Percentiles rank a stretch among this genome's conserved stretches.
Evolutionary conservation across 2,113 vertebrate species (phyloP).

Genomic region (Misgurnus anguillicaudatus): DNA sequence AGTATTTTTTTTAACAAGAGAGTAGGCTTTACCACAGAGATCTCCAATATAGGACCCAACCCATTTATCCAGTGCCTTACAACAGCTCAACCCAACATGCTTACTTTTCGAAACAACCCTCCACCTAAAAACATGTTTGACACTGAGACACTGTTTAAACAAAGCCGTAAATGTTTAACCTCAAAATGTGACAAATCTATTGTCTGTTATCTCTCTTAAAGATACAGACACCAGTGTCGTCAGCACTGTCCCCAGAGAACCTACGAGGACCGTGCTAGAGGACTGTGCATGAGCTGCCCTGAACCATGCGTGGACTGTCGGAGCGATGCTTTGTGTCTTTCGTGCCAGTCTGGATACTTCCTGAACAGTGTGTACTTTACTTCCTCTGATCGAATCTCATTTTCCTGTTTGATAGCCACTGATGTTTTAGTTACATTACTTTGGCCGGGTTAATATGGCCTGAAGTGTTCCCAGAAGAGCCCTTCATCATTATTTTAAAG

Average conservation of each 20-base stretch:
- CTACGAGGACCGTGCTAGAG: slow-evolving; percentile 67
- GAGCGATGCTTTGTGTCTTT: slow-evolving; percentile 68
- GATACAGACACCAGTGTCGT: slow-evolving; percentile 78
- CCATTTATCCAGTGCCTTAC: too few species aligned
- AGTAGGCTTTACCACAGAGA: too few species aligned
- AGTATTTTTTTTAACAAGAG: too few species aligned
- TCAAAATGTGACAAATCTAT: slow-evolving; percentile 1
- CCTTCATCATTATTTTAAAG: background rate
- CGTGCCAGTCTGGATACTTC: slow-evolving; percentile 75
- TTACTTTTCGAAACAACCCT: background rate
- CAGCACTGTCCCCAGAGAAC: slow-evolving; percentile 75
- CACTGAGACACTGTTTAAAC: background rate
- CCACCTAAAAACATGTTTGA: background rate
- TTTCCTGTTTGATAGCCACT: background rate
- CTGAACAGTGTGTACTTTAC: slow-evolving; percentile 66
- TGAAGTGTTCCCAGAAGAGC: background rate
- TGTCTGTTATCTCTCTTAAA: slow-evolving; percentile 51
- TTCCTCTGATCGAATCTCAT: background rate
- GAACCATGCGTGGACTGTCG: slow-evolving; percentile 75
- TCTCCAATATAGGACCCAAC: too few species aligned
- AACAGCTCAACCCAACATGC: background rate
- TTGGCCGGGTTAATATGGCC: background rate
- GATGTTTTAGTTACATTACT: background rate
- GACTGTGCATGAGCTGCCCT: slow-evolving; percentile 70
- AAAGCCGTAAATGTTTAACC: background rate